These are phyloP conservation scores for Trachelus stipa DNA, from an alignment of 2,888 invertebrate species.

Conservation along the genomic window DNA sequence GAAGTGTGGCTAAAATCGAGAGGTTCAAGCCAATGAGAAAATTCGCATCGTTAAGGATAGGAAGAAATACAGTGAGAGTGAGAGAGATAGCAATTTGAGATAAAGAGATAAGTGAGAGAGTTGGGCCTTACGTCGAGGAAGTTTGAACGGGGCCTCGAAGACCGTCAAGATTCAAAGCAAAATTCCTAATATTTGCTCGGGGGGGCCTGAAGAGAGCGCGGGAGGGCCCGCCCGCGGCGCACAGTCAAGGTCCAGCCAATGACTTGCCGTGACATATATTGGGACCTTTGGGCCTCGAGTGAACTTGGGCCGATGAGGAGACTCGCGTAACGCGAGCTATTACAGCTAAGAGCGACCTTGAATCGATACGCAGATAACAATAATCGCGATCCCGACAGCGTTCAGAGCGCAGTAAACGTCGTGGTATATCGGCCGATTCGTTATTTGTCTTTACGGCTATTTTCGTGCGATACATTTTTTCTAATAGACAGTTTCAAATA, in stretches of 20 bases:
- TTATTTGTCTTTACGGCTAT: background rate
- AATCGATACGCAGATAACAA: background rate
- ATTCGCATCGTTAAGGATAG: no score
- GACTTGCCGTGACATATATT: conserved; percentile 60
- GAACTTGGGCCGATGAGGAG: background rate
- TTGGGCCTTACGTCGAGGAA: conserved; percentile 4
- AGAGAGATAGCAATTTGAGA: no score
- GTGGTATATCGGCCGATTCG: background rate
- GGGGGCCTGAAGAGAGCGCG: conserved; percentile 17
- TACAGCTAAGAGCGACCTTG: background rate
- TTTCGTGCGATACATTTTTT: background rate
- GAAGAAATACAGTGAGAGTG: no score
- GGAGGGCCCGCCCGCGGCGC: conserved; percentile 42
- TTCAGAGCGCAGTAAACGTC: background rate
- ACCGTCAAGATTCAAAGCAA: conserved; percentile 17
- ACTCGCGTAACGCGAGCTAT: background rate
- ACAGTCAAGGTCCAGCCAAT: conserved; percentile 55
- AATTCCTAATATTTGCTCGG: conserved; percentile 43
- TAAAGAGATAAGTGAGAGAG: background rate
- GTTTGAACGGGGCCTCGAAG: conserved; percentile 5
- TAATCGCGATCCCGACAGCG: background rate
- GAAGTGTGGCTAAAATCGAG: no score
- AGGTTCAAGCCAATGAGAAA: no score
- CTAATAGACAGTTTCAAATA: background rate
- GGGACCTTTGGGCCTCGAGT: conserved; percentile 20